These are phyloP conservation scores for Pteruthius melanotis DNA, from an alignment of 2,113 vertebrate genomes.

Conservation along the genomic window DNA sequence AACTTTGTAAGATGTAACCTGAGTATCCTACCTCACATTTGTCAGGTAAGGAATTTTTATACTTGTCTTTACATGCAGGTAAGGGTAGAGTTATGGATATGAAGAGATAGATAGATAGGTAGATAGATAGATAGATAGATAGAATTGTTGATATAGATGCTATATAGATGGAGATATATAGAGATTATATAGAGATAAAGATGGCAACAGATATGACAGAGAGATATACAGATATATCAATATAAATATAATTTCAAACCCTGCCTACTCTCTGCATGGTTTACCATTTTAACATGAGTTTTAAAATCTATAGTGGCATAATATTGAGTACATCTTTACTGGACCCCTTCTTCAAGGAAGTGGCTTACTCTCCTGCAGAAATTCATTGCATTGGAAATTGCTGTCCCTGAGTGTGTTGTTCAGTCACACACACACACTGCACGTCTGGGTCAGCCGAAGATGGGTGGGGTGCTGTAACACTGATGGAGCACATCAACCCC, in stretches of 20 bases:
- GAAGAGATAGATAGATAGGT: too few species aligned
- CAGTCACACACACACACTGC: not conserved
- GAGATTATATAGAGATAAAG: not conserved
- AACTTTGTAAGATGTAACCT: not conserved
- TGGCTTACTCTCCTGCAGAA: not conserved
- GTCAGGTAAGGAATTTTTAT: not conserved
- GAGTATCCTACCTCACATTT: not conserved
- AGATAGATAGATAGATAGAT: not conserved
- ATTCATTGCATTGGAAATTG: not conserved
- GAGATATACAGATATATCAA: not conserved
- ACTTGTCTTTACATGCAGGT: not conserved
- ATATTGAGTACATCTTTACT: fast-evolving
- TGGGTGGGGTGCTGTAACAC: not conserved
- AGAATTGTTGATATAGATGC: not conserved
- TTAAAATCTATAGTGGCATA: not conserved
- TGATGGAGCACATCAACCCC: not conserved
- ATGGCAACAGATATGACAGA: not conserved
- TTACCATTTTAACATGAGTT: not conserved
- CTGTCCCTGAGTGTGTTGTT: not conserved
- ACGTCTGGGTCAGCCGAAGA: not conserved
- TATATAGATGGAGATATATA: not conserved
- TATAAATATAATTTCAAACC: not conserved
- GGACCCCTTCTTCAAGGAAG: not conserved
- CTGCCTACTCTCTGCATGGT: not conserved
- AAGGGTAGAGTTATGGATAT: not conserved